Evolutionary conservation across 2,797 vertebrate genomes (phyloP).

Genomic region (Galaxias olidus): DNA sequence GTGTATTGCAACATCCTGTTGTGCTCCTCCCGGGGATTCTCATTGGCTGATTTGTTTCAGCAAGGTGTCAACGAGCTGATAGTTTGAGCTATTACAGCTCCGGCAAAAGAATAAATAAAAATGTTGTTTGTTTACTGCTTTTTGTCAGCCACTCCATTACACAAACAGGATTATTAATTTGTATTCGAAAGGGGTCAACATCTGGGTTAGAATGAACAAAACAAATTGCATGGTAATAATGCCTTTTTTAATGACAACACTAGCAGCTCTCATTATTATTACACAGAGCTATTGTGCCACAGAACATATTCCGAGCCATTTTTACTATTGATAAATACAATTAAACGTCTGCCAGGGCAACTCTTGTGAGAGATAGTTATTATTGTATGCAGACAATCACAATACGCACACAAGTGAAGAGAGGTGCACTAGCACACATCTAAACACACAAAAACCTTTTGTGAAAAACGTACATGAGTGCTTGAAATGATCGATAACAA

Average conservation of each 20-base stretch:
- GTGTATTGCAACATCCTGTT: conserved; percentile 27
- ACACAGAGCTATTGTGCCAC: conserved; percentile 29
- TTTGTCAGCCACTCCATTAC: conserved; percentile 54
- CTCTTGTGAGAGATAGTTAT: neutral
- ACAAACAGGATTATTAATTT: conserved; percentile 47
- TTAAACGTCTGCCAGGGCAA: neutral
- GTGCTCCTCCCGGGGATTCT: conserved; percentile 12
- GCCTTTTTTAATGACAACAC: conserved; percentile 11
- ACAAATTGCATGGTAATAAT: neutral
- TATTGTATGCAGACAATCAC: neutral
- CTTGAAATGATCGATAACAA: neutral
- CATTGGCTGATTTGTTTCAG: conserved; percentile 40
- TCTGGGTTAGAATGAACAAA: conserved; percentile 30
- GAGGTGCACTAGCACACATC: neutral
- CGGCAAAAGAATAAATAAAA: conserved; percentile 41
- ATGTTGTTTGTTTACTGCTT: conserved; percentile 33
- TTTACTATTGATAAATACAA: neutral
- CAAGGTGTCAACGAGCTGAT: conserved; percentile 16
- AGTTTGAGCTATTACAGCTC: conserved; percentile 15
- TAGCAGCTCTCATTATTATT: conserved; percentile 24
- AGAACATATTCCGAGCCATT: conserved; percentile 23
- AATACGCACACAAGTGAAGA: neutral
- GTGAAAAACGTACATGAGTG: neutral
- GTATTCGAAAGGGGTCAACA: conserved; percentile 45
- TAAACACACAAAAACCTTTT: neutral